A percentile compares a stretch with the other conserved stretches of the same genome.
These are phyloP conservation scores for Orchesellides sinensis DNA, from an alignment of 2,888 invertebrate species.

Conservation along the genomic window DNA sequence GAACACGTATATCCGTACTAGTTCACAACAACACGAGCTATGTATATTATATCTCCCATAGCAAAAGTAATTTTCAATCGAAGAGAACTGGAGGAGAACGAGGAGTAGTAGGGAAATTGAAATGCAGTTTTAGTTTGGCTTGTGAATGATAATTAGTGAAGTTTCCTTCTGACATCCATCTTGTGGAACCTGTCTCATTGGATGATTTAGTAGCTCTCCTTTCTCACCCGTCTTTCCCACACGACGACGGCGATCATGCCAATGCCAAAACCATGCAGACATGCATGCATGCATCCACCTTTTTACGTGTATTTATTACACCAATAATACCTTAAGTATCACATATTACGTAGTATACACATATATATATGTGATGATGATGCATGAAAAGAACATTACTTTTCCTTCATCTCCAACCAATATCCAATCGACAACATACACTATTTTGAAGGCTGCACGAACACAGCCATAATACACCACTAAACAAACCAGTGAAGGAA, in stretches of 20 bases:
- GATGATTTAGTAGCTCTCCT: slow-evolving; percentile 22
- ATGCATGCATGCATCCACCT: background rate
- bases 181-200: slow-evolving; percentile 32
- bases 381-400: no score
- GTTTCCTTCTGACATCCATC: slow-evolving; percentile 33
- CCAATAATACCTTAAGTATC: background rate
- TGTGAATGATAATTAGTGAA: slow-evolving; percentile 42
- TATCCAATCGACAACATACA: slow-evolving; percentile 12
- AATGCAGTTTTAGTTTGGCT: slow-evolving; percentile 18
- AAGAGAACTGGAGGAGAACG: no score
- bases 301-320: background rate
- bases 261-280: background rate
- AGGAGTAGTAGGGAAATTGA: slow-evolving; percentile 1
- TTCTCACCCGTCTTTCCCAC: slow-evolving; percentile 7
- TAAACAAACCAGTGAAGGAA: no score
- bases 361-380: background rate
- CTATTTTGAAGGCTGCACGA: slow-evolving; percentile 15
- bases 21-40: no score
- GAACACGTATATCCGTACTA: no score
- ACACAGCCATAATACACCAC: no score
- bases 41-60: no score
- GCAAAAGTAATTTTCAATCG: slow-evolving; percentile 22
- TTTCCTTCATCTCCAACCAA: no score
- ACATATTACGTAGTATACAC: no score
- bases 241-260: no score